Base-by-base conservation (phyloP, 2,113 vertebrate genomes). In the Limnothrissa miodon region DNA sequence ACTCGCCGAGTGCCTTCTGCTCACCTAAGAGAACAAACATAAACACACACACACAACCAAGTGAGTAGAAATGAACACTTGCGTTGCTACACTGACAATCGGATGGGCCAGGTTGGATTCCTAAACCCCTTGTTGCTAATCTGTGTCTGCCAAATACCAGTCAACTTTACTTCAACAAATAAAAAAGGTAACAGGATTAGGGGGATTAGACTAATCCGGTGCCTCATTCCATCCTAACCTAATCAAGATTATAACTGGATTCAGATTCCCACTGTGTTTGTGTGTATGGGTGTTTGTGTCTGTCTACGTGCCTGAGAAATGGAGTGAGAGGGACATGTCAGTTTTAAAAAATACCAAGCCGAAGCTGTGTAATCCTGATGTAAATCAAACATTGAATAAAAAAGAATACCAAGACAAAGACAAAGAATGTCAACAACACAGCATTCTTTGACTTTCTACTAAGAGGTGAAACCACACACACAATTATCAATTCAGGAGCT, bases 11-110 rank as follows among this genome's bases (percentile, higher is more conserved):
- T 78, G 84, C 0, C 2, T 70, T 80, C 42, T 90, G 62, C 51
- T 85, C 45, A 87, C 85, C 92, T 91, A 66, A 80, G 46, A 8
- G 62, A 39, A 45, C 81, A 86, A 83, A 48, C 81, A 9, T n/a
- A 66, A n/a, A 66, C 25, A 83, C 83, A 80, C 36, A 82, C 17
- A 83, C 39, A 79, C 15, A 79, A 10, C n/a, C n/a, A n/a, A n/a
- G n/a, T n/a, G n/a, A n/a, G n/a, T n/a, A 6, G 42, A 42, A 42
- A 42, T 42, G 42, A 42, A 42, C n/a, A n/a, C n/a, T n/a, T n/a
- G n/a, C n/a, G n/a, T n/a, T n/a, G n/a, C n/a, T n/a, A n/a, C n/a
- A n/a, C n/a, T n/a, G n/a, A n/a, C n/a, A n/a, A n/a, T n/a, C n/a
- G n/a, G n/a, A n/a, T n/a, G n/a, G n/a, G n/a, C n/a, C n/a, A n/a